Conservation (phyloP, 2,797 vertebrate genomes). For the Stomatorhinus walkeri region DNA sequence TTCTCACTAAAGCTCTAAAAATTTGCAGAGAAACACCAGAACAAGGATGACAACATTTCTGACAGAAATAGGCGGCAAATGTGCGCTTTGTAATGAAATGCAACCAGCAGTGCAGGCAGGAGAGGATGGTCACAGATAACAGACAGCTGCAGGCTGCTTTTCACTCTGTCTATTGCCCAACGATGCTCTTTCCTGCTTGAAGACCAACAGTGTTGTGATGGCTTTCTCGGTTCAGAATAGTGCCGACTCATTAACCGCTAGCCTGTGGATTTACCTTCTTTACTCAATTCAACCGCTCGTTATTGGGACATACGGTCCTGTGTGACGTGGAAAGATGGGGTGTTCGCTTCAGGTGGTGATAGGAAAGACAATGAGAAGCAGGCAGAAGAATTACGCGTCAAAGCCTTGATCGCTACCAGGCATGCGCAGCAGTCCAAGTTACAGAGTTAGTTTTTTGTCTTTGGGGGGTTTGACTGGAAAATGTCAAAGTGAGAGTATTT, state of each 20-base stretch:
- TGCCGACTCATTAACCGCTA: conserved; percentile 58
- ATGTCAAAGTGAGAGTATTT: not conserved
- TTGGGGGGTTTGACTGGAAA: not conserved
- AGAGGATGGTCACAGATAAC: not conserved
- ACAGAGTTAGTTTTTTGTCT: not conserved
- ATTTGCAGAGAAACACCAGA: not conserved
- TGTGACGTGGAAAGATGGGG: not conserved
- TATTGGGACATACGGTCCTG: conserved; percentile 37
- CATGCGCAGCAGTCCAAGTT: not conserved
- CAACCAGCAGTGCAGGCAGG: not conserved
- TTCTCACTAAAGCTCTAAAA: not conserved
- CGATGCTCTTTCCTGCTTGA: conserved; percentile 51
- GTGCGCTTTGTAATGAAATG: not conserved
- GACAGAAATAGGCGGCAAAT: not conserved
- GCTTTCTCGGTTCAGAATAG: conserved; percentile 33
- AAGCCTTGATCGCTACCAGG: not conserved
- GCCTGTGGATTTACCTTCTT: conserved; percentile 25
- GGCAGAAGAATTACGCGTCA: not conserved
- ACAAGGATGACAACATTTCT: not conserved
- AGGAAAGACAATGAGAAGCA: not conserved
- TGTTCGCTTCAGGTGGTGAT: not conserved
- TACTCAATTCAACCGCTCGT: conserved; percentile 27
- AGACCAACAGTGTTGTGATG: conserved; percentile 33
- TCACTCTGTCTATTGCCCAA: conserved; percentile 53
- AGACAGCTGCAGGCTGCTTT: not conserved